A percentile compares a stretch with the other conserved stretches of the same genome.
Evolutionary conservation across 2,888 invertebrate species (phyloP).

Genomic region (Alcis repandata): DNA sequence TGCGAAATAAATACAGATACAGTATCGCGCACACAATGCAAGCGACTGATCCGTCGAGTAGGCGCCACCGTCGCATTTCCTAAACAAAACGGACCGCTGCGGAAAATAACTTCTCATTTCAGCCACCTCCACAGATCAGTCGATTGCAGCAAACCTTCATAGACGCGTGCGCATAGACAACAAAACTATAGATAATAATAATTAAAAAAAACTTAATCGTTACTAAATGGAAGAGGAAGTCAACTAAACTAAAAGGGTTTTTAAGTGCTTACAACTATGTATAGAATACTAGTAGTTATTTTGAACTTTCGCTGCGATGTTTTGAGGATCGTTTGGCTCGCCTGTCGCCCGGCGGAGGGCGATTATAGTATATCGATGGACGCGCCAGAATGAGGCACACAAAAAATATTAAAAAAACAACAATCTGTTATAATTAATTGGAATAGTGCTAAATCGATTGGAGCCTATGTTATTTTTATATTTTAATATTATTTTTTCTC

Average conservation of each 20-base stretch:
- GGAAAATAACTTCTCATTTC: neutral
- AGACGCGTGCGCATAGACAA: slow-evolving; percentile 69
- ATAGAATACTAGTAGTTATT: slow-evolving; percentile 46
- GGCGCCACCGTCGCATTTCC: slow-evolving; percentile 1
- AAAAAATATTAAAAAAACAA: neutral
- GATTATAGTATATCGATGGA: slow-evolving; percentile 11
- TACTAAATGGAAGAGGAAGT: slow-evolving; percentile 82
- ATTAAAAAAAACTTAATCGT: slow-evolving; percentile 78
- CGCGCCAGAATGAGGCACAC: slow-evolving; percentile 19
- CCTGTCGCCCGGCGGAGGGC: slow-evolving; percentile 32
- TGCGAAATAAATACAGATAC: slow-evolving; percentile 73
- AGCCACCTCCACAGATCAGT: slow-evolving; percentile 37
- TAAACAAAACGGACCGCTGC: neutral
- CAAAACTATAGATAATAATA: slow-evolving; percentile 71
- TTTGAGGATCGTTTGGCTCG: slow-evolving; percentile 27
- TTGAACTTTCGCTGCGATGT: slow-evolving; percentile 36
- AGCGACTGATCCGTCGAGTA: neutral
- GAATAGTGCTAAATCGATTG: too few species aligned
- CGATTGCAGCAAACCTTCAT: slow-evolving; percentile 40
- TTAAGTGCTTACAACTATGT: slow-evolving; percentile 62
- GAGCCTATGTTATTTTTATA: too few species aligned
- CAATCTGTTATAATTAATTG: neutral
- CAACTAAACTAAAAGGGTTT: slow-evolving; percentile 74
- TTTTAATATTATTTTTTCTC: neutral
- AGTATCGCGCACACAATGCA: slow-evolving; percentile 45